Conservation (phyloP, 2,888 invertebrate species). For the Agrotis clavis region DNA sequence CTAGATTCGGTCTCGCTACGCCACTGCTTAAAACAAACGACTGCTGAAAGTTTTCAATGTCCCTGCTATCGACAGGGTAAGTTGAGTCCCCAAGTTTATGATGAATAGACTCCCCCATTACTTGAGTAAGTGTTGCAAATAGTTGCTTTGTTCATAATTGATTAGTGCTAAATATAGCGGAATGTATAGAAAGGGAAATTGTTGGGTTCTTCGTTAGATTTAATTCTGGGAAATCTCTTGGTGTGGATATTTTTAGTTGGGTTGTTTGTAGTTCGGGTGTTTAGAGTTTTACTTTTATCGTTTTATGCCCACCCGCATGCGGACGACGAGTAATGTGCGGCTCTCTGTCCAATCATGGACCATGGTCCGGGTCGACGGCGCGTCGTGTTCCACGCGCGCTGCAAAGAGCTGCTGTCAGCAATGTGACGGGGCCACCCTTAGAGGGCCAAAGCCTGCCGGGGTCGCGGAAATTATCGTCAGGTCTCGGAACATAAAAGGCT, state of each 20-base stretch:
- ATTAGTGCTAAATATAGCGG: slow-evolving; percentile 41
- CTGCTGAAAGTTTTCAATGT: slow-evolving; percentile 37
- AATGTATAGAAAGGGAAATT: slow-evolving; percentile 23
- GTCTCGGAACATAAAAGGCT: too few species aligned
- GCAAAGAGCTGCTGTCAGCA: too few species aligned
- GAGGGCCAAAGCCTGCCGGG: too few species aligned
- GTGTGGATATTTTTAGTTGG: slow-evolving; percentile 4
- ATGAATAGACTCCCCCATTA: slow-evolving; percentile 54
- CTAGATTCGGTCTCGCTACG: too few species aligned
- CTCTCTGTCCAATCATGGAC: too few species aligned
- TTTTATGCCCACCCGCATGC: too few species aligned
- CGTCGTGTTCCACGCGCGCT: too few species aligned
- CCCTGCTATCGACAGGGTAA: slow-evolving; percentile 52
- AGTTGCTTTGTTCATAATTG: slow-evolving; percentile 55
- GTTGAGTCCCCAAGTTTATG: slow-evolving; percentile 50
- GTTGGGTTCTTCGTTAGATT: background rate
- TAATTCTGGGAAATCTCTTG: slow-evolving; percentile 7
- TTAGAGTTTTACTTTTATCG: too few species aligned
- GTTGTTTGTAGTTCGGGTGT: background rate
- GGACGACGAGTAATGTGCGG: too few species aligned
- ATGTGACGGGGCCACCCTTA: too few species aligned
- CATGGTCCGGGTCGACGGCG: too few species aligned
- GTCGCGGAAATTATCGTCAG: too few species aligned
- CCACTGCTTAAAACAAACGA: slow-evolving; percentile 45
- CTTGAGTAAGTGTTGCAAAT: slow-evolving; percentile 51